Conservation (phyloP, 2,797 vertebrate genomes). For the Hoplostethus mediterraneus region DNA sequence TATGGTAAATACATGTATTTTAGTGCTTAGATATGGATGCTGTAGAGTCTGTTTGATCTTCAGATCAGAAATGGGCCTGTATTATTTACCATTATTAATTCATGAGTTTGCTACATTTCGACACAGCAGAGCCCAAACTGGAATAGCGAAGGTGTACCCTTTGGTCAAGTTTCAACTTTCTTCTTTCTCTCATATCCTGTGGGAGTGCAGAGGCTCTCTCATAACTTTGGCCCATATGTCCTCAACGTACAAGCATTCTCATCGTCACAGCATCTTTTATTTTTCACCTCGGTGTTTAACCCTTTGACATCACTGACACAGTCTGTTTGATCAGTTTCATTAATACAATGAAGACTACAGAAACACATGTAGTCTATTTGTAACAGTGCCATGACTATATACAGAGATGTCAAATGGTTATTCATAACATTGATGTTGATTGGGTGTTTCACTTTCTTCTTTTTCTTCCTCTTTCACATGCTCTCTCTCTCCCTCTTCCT, state of each 20-base stretch:
- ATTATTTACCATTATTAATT: constrained; percentile 20
- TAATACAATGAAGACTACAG: constrained; percentile 1
- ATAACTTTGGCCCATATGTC: constrained; percentile 15
- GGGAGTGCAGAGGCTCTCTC: constrained; percentile 15
- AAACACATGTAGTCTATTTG: constrained; percentile 16
- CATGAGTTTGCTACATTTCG: constrained; percentile 36
- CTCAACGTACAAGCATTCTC: constrained; percentile 39
- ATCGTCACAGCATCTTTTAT: constrained; percentile 62
- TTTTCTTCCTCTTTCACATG: constrained; percentile 61
- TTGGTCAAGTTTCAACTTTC: constrained; percentile 36
- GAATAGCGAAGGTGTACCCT: constrained; percentile 19
- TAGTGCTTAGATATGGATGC: constrained; percentile 8
- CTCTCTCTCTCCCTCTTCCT: constrained; percentile 31
- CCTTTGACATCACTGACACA: constrained; percentile 77
- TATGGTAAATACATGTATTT: constrained; percentile 32
- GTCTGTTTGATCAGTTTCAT: constrained; percentile 9
- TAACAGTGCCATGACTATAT: neutral
- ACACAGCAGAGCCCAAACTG: constrained; percentile 24
- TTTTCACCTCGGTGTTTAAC: constrained; percentile 65
- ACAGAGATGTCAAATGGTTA: constrained; percentile 78
- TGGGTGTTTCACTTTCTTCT: constrained; percentile 67
- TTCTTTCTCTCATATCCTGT: constrained; percentile 23
- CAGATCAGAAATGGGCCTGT: constrained; percentile 5
- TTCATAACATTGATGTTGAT: constrained; percentile 74
- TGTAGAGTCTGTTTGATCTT: constrained; percentile 34